These are phyloP conservation scores for Apamea crenata DNA, from an alignment of 2,888 invertebrate genomes.

Conservation along the genomic window DNA sequence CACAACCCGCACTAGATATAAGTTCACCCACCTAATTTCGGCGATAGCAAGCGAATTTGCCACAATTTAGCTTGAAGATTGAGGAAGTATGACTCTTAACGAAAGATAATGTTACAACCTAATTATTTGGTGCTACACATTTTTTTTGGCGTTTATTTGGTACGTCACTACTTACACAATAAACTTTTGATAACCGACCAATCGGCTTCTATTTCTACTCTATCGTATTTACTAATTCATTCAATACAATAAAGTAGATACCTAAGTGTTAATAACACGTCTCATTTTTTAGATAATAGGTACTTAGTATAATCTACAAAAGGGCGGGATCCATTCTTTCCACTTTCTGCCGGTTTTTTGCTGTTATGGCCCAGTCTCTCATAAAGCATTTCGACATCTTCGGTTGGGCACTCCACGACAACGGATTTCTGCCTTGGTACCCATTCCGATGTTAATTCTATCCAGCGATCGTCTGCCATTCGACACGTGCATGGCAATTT, in stretches of 20 bases:
- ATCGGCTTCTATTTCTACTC: constrained; percentile 5
- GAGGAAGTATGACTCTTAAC: constrained; percentile 76
- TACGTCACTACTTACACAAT: constrained; percentile 15
- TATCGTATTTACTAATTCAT: constrained; percentile 2
- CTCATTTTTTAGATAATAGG: not conserved
- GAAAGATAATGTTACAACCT: constrained; percentile 65
- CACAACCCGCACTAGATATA: constrained; percentile 85
- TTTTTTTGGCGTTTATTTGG: constrained; percentile 2
- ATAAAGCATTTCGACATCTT: not conserved
- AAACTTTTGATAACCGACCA: not conserved
- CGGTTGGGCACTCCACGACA: not conserved
- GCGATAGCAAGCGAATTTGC: constrained; percentile 82
- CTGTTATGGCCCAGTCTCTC: not conserved
- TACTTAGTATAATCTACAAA: not conserved
- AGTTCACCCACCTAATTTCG: constrained; percentile 89
- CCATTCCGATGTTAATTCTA: not conserved
- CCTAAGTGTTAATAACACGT: not conserved
- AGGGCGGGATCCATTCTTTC: not conserved
- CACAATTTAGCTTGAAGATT: constrained; percentile 74
- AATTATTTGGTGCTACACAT: constrained; percentile 36
- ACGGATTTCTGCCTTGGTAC: not conserved
- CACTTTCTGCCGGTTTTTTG: not conserved
- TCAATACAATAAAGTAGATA: not conserved
- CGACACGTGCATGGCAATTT: not conserved
- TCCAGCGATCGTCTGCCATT: not conserved